A percentile compares a stretch with the other conserved stretches of the same genome.
Conservation (phyloP, 2,888 invertebrate genomes). For the Troides aeacus region DNA sequence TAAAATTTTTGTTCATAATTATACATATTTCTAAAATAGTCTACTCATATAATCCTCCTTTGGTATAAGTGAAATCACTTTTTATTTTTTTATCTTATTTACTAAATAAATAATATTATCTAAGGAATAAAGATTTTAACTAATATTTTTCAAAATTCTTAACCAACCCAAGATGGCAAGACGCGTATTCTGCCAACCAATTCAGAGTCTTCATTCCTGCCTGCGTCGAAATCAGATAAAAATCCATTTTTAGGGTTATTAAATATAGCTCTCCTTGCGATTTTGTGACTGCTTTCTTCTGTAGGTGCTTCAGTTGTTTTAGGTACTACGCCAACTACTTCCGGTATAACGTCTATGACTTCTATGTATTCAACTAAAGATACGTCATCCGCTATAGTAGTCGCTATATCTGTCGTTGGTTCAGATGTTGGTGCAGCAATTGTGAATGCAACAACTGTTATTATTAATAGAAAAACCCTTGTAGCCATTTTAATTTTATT, state of each 20-base stretch:
- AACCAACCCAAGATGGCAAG: conserved; percentile 68
- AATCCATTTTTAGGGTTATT: conserved; percentile 64
- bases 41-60: too few species aligned
- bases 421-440: conserved; percentile 51
- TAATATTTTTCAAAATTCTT: conserved; percentile 31
- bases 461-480: conserved; percentile 30
- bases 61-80: background rate
- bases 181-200: conserved; percentile 69
- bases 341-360: conserved; percentile 55
- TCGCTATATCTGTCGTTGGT: conserved; percentile 44
- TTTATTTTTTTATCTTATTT: background rate
- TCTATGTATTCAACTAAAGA: conserved; percentile 52
- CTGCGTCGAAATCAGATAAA: conserved; percentile 58
- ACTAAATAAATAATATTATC: background rate
- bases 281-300: conserved; percentile 46
- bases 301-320: conserved; percentile 41
- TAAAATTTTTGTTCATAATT: too few species aligned
- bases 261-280: conserved; percentile 60
- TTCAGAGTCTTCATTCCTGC: conserved; percentile 53
- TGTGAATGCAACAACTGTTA: conserved; percentile 42
- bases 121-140: background rate
- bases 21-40: too few species aligned
- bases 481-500: conserved; percentile 23
- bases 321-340: conserved; percentile 44
- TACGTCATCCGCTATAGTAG: conserved; percentile 43